Conservation (phyloP, 2,113 vertebrate species). For the Sceloporus tristichus region DNA sequence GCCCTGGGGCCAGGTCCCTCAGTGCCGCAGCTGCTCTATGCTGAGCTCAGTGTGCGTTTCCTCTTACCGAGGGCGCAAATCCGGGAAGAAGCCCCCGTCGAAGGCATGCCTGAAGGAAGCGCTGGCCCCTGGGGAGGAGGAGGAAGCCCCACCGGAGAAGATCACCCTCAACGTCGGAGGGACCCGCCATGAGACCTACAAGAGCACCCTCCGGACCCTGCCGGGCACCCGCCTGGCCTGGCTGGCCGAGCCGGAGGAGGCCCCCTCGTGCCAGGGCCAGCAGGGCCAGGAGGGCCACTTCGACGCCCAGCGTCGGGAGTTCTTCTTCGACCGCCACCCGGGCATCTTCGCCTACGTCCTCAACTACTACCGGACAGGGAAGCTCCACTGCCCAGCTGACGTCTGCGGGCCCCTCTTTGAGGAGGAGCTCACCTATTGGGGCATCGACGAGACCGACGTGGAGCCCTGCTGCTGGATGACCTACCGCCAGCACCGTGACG, state of each 20-base stretch:
- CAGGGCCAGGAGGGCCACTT: conserved; percentile 65
- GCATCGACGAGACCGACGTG: conserved; percentile 97
- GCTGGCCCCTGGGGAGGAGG: conserved; percentile 93
- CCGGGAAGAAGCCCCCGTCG: conserved; percentile 97
- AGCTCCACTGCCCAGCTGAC: conserved; percentile 97
- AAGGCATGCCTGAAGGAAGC: conserved; percentile 99
- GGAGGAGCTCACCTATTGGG: conserved; percentile 98
- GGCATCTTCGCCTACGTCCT: conserved; percentile 97
- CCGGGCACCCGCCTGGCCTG: conserved; percentile 95
- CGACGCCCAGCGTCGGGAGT: conserved; percentile 80
- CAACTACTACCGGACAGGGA: conserved; percentile 97
- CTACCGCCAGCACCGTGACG: conserved; percentile 96
- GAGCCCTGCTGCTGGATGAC: conserved; percentile 99
- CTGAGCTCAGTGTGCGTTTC: conserved; percentile 99
- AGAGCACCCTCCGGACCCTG: conserved; percentile 92
- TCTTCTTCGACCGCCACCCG: conserved; percentile 97
- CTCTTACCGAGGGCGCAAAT: conserved; percentile 98
- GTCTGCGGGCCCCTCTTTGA: conserved; percentile 97
- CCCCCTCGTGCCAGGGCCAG: conserved; percentile 78
- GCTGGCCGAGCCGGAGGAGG: conserved; percentile 87
- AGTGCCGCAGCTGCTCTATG: conserved; percentile 79
- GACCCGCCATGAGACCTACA: conserved; percentile 97
- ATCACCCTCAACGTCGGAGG: conserved; percentile 97
- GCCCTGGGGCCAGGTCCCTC: not conserved
- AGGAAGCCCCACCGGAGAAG: conserved; percentile 79